phyloP scores from a whole-genome alignment of 2,888 invertebrate species.

The Xiphydria camelus region DNA sequence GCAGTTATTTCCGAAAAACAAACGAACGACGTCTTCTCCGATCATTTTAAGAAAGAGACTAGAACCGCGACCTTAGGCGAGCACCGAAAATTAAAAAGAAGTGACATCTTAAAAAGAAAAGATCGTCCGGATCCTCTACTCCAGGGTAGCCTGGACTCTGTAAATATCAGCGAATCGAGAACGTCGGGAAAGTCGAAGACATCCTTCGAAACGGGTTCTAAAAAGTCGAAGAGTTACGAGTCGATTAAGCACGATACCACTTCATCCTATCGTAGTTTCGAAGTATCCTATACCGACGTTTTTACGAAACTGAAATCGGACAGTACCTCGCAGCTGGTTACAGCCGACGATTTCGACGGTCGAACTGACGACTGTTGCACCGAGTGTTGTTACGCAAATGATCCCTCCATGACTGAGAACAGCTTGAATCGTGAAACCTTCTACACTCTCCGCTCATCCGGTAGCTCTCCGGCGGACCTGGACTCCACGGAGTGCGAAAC shows the following conservation, averaged over 20 bases:
- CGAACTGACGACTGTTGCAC: slow-evolving; percentile 50
- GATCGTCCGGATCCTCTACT: slow-evolving; percentile 20
- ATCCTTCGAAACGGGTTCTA: slow-evolving; percentile 36
- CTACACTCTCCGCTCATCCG: slow-evolving; percentile 44
- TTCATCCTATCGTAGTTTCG: slow-evolving; percentile 20
- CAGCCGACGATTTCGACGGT: slow-evolving; percentile 36
- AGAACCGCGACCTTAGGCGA: not conserved
- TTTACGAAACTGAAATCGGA: slow-evolving; percentile 34
- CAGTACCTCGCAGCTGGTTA: slow-evolving; percentile 36
- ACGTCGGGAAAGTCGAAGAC: slow-evolving; percentile 12
- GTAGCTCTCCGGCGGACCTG: slow-evolving; percentile 48
- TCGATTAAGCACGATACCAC: slow-evolving; percentile 43
- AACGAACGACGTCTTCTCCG: not conserved
- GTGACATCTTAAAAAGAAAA: not conserved
- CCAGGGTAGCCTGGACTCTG: slow-evolving; percentile 43
- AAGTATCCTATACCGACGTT: slow-evolving; percentile 34
- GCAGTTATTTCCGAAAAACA: not conserved
- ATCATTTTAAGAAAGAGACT: not conserved
- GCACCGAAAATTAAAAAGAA: no score
- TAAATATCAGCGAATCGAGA: slow-evolving; percentile 29
- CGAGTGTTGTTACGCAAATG: slow-evolving; percentile 45
- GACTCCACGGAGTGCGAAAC: slow-evolving; percentile 54
- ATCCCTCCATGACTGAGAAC: slow-evolving; percentile 23
- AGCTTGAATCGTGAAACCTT: slow-evolving; percentile 40
- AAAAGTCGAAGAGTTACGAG: slow-evolving; percentile 54